phyloP scores from a whole-genome alignment of 2,888 invertebrate genomes.

The Drosophila mayaguana region DNA sequence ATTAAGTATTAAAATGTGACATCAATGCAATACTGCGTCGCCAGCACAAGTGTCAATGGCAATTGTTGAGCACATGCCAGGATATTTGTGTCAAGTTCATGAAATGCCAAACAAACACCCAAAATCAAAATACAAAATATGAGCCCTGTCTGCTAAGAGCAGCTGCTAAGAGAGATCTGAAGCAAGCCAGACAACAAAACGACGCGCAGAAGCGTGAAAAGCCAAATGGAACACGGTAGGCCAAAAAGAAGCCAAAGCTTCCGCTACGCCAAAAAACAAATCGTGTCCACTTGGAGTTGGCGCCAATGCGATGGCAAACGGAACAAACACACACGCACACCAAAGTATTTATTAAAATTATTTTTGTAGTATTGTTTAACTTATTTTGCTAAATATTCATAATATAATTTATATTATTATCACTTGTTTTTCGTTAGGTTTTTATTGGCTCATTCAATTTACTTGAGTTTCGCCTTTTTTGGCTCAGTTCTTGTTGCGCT shows the following conservation, averaged over 20 bases:
- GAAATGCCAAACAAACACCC: slow-evolving; percentile 20
- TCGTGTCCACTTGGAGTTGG: slow-evolving; percentile 33
- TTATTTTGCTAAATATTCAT: background rate
- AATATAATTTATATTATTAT: background rate
- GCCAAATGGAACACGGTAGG: slow-evolving; percentile 19
- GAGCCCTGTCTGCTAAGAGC: slow-evolving; percentile 33
- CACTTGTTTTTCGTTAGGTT: background rate
- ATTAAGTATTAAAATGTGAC: slow-evolving; percentile 27
- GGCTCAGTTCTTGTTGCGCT: slow-evolving; percentile 18
- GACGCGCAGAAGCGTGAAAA: slow-evolving; percentile 71
- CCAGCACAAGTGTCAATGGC: slow-evolving; percentile 11
- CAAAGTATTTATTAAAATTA: background rate
- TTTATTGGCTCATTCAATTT: background rate
- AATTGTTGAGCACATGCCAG: slow-evolving; percentile 5
- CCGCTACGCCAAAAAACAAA: slow-evolving; percentile 34
- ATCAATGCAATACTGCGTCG: slow-evolving; percentile 23
- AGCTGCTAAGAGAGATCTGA: slow-evolving; percentile 40
- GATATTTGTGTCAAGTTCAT: slow-evolving; percentile 67
- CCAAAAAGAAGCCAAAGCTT: slow-evolving; percentile 58
- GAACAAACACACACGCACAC: slow-evolving; percentile 7
- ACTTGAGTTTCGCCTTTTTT: slow-evolving; percentile 14
- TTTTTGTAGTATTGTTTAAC: background rate
- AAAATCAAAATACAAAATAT: slow-evolving; percentile 38
- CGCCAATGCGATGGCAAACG: slow-evolving; percentile 41
- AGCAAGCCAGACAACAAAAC: slow-evolving; percentile 29